phyloP scores from a whole-genome alignment of 2,113 vertebrate species.

The Sminthopsis crassicaudata region DNA sequence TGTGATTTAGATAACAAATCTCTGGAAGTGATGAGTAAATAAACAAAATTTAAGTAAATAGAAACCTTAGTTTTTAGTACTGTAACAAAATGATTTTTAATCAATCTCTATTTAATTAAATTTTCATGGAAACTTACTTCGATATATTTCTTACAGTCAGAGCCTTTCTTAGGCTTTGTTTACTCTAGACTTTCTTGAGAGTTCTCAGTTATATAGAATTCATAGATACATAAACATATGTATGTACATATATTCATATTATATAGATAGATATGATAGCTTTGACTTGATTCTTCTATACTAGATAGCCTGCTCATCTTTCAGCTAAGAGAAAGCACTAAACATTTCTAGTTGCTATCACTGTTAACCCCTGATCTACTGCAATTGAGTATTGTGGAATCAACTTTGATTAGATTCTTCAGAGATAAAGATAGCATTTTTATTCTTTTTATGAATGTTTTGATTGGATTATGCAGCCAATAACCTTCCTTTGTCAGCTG shows the following conservation, averaged over 20 bases:
- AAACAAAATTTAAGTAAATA: slow-evolving; percentile 7
- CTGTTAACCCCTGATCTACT: neutral
- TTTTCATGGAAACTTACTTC: slow-evolving; percentile 6
- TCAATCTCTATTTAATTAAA: neutral
- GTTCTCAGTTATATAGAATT: too few relatives aligned
- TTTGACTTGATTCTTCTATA: neutral
- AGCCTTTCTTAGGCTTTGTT: neutral
- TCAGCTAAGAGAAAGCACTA: neutral
- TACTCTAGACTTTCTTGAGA: too few relatives aligned
- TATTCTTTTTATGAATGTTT: neutral
- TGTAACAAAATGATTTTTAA: neutral
- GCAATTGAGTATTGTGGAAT: neutral
- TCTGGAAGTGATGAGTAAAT: slow-evolving; percentile 11
- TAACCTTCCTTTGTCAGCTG: neutral
- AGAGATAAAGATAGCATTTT: neutral
- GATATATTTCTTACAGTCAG: neutral
- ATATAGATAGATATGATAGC: too few relatives aligned
- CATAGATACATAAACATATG: too few relatives aligned
- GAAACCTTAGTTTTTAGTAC: neutral
- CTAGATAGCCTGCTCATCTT: neutral
- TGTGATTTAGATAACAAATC: neutral
- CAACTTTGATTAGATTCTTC: neutral
- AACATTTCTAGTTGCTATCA: neutral
- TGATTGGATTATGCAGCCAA: neutral
- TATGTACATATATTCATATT: too few relatives aligned